Conservation (phyloP, 2,888 invertebrate species). For the Cryptophagus acutangulus region DNA sequence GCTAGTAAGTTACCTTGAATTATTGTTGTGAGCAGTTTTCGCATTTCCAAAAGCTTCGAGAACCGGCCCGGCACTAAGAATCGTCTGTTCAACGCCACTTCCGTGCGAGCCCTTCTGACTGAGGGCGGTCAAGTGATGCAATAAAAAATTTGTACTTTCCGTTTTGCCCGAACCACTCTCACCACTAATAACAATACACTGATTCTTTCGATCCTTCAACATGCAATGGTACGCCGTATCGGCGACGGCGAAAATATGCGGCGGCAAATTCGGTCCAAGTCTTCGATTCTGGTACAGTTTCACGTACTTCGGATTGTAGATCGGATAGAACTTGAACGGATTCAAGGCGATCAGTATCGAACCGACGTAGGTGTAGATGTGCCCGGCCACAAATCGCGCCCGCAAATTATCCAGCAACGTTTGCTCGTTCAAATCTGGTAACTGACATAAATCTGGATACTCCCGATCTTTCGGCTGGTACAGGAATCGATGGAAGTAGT, state of each 20-base stretch:
- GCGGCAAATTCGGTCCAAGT: conserved; percentile 86
- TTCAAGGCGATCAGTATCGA: conserved; percentile 94
- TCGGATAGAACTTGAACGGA: conserved; percentile 91
- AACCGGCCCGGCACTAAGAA: conserved; percentile 92
- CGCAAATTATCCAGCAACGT: conserved; percentile 86
- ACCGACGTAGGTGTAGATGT: conserved; percentile 95
- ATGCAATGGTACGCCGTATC: conserved; percentile 93
- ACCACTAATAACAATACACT: conserved; percentile 93
- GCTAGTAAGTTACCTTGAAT: conserved; percentile 54
- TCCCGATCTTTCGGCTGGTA: conserved; percentile 90
- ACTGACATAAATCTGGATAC: conserved; percentile 91
- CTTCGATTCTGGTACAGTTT: conserved; percentile 91
- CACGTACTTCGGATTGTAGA: conserved; percentile 96
- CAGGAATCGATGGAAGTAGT: conserved; percentile 85
- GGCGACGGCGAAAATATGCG: conserved; percentile 95
- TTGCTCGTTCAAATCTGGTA: conserved; percentile 92
- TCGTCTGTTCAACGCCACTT: conserved; percentile 94
- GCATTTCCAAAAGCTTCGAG: conserved; percentile 98
- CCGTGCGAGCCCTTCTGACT: conserved; percentile 93
- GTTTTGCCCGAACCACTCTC: conserved; percentile 96
- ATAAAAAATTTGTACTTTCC: conserved; percentile 90
- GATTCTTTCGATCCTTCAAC: conserved; percentile 84
- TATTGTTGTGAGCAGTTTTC: conserved; percentile 95
- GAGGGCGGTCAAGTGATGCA: conserved; percentile 91
- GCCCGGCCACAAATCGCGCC: conserved; percentile 82